Evolutionary conservation across 2,888 invertebrate genomes (phyloP).

Genomic region (Orchestes rusci): DNA sequence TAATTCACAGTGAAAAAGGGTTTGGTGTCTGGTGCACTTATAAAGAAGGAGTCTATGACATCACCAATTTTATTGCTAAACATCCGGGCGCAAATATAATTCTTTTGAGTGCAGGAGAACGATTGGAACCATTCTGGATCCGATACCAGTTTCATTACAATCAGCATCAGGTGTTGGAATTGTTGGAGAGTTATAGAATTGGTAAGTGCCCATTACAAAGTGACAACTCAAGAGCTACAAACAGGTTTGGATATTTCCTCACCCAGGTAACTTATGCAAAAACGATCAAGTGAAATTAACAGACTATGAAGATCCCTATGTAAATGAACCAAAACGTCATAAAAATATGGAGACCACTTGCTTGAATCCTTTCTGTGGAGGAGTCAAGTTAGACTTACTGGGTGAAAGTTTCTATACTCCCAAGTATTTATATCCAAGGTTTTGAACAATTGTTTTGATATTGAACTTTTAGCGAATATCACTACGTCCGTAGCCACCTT

Average conservation of each 20-base stretch:
- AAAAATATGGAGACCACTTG: conserved; percentile 68
- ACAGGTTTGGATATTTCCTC: conserved; percentile 27
- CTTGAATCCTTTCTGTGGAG: conserved; percentile 79
- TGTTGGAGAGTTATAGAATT: conserved; percentile 81
- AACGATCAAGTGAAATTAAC: too few relatives aligned
- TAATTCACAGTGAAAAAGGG: conserved; percentile 43
- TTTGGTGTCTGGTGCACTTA: conserved; percentile 77
- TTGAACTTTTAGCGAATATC: conserved; percentile 64
- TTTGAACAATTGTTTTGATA: background rate
- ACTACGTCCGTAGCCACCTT: conserved; percentile 95
- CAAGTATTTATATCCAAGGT: background rate
- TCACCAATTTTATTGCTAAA: conserved; percentile 78
- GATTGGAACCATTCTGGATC: conserved; percentile 86
- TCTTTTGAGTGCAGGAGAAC: conserved; percentile 74
- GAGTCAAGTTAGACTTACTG: background rate
- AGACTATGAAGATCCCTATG: conserved; percentile 72
- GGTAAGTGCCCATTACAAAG: conserved; percentile 46
- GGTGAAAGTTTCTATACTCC: background rate
- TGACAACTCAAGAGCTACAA: background rate
- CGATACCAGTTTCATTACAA: conserved; percentile 82
- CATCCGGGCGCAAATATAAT: conserved; percentile 93
- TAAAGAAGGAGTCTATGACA: conserved; percentile 87
- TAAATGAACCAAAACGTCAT: conserved; percentile 75
- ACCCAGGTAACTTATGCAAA: too few relatives aligned
- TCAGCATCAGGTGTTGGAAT: conserved; percentile 59